Evolutionary conservation across 2,113 vertebrate species (phyloP), one percentile per base, ranked within the genome.

Genomic region (Maylandia zebra): DNA sequence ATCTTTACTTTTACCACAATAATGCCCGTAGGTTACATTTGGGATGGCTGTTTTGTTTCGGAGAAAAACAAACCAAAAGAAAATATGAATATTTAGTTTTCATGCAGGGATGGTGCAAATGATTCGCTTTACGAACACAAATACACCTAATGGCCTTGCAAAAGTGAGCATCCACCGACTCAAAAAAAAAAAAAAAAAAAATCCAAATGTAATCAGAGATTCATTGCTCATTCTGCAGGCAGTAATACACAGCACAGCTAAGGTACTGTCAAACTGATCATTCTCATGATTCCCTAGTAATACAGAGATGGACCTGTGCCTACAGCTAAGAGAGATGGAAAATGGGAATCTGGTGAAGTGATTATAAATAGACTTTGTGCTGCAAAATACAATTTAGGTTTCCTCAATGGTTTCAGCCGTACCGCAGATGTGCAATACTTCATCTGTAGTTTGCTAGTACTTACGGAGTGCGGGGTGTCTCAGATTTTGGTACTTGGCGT

Each of bases 331-430:
- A 90, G 82, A 92, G 83, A 89, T 85, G 83, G 82, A 86, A 90
- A 87, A 57, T 59, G 88, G 89, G 80, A 88, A 83, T 91, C 22
- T 83, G 88, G 69, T 92, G 90, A 91, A 88, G 82, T 56, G 78
- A 86, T 93, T 92, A 94, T 93, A 93, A 94, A 94, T 92, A 91
- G 83, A 91, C 84, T 88, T 66, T 66, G 76, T 56, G 78, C 80
- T 61, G 61, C 48, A 59, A 88, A 87, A 89, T 82, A 84, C 69
- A 91, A 92, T 94, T 90, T 34, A 84, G 64, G 10, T 55, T 90
- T 85, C 82, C 76, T 89, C 69, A 38, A 12, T 30, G 27, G 83
- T 78, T 89, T 76, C 16, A 36, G 86, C 30, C 10, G 34, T 61
- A 80, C 50, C 43, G 74, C 45, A 24, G 38, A 91, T 93, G 89